Base-by-base conservation (phyloP, 1,140 invertebrate species). In the Papilio xuthus region DNA sequence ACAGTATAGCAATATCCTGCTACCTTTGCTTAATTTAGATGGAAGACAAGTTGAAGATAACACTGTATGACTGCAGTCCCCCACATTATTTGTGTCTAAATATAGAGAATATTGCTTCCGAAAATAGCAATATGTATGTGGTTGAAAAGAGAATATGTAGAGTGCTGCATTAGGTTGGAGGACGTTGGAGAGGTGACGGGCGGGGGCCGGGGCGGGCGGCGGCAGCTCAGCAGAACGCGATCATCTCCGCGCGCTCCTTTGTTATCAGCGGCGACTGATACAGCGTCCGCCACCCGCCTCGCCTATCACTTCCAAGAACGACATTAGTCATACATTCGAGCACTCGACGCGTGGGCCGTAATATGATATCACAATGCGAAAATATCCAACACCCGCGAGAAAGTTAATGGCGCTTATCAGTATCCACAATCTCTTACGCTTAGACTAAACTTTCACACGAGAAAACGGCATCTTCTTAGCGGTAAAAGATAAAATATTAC, bases 361-460 rank as follows among this genome's bases (percentile, higher is more conserved):
- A 94, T 91, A 94, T 94, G 93, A 94, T 94, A 94, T 94, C 93
- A 94, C 93, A 94, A 94, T 93, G 93, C 93, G 93, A 94, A 94
- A 94, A 94, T 94, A 94, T 90, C 91, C 92, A 94, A 93, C 93
- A 93, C 90, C 91, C 93, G 93, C 93, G 93, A 94, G 93, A 94
- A 94, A 94, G 93, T 94, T 94, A 94, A 94, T 94, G 93, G 93
- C 93, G 92, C 93, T 94, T 94, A 94, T 94, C 93, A 94, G 92
- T 93, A 93, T 93, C 93, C 91, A 94, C 91, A 91, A 94, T 93
- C 92, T 92, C 90, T 86, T 92, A 92, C 91, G 88, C 89, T 92
- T 92, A 92, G 88, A 90, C 91, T 89, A 88, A 93, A 94, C 93
- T 94, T 94, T 94, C 93, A 94, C 92, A 93, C 89, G 92, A 92